phyloP scores from a whole-genome alignment of 2,113 vertebrate genomes.

The Pagrus major region DNA sequence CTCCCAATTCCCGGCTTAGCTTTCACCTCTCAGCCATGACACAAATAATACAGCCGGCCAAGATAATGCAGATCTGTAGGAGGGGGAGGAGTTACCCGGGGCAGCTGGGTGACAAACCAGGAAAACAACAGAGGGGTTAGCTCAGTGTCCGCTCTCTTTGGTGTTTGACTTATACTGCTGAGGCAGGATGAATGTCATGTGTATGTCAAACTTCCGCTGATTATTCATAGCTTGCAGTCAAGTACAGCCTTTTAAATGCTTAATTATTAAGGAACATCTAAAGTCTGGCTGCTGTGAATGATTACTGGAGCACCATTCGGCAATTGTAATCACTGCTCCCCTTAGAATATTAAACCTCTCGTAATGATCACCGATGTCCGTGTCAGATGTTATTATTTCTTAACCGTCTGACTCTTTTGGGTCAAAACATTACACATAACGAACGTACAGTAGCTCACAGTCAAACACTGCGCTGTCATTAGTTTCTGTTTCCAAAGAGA shows the following conservation, averaged over 20 bases:
- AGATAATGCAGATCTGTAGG: conserved; percentile 17
- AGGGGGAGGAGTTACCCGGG: not conserved
- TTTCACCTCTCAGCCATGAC: conserved; percentile 46
- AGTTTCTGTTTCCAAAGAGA: not conserved
- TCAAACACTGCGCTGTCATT: not conserved
- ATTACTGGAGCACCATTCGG: conserved; percentile 15
- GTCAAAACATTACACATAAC: not conserved
- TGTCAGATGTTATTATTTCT: not conserved
- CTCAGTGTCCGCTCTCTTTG: not conserved
- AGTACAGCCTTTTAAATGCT: conserved; percentile 45
- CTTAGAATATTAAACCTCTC: not conserved
- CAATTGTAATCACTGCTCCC: not conserved
- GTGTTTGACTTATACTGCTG: conserved; percentile 37
- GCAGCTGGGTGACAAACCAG: conserved; percentile 1
- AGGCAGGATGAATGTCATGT: conserved; percentile 38
- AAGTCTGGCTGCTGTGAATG: conserved; percentile 6
- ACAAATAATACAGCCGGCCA: conserved; percentile 36
- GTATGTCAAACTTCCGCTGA: conserved; percentile 40
- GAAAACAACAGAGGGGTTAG: conserved; percentile 12
- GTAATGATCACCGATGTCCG: not conserved
- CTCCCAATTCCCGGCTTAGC: conserved; percentile 32
- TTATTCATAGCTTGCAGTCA: conserved; percentile 21
- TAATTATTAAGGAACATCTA: conserved; percentile 44
- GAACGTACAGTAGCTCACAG: not conserved
- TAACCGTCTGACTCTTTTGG: not conserved